Base-by-base conservation (phyloP, 2,113 vertebrate genomes). In the Chamaea fasciata region DNA sequence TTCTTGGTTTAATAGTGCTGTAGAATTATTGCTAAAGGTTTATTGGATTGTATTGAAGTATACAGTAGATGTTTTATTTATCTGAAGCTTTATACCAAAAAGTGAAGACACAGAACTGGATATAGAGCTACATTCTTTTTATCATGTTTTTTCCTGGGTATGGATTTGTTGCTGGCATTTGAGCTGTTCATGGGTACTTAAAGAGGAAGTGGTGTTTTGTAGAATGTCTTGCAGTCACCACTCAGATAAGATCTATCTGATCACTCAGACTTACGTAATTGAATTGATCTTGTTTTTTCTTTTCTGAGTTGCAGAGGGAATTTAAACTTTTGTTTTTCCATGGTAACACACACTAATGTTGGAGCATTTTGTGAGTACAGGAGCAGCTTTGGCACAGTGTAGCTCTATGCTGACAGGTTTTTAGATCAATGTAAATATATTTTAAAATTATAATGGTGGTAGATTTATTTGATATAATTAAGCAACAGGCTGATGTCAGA, bases 281-380 rank as follows among this genome's bases (percentile, higher is more conserved):
- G 0, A 75, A 76, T 70, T 64, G 46, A 50, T 69, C 30, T 75
- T 86, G 17, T 59, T 85, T 94, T 67, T 77, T 10, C 52, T 86
- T 88, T 80, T 31, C 37, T 69, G 46, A 88, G 33, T 56, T 77
- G 53, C 28, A 44, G 73, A 84, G 30, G 35, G 56, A 91, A 64
- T 89, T 59, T 70, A 90, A 90, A 92, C 64, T 77, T 83, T 52
- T 81, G 15, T 63, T 94, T 96, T 91, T 39, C 87, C 55, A 56
- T 95, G 65, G 79, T 86, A 96, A 92, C 76, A 33, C n/a, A 42
- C 35, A 30, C 21, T 80, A 37, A 87, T 53, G 39, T 92, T 85
- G 47, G 47, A 93, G 49, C 35, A 15, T 86, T 89, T 89, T 92
- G 41, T 87, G 59, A 81, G n/a, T 74, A 49, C 3, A 1, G 63